Percentiles rank a stretch among this genome's conserved stretches.
These are phyloP conservation scores for Oligia strigilis DNA, from an alignment of 2,888 invertebrate species.

Conservation along the genomic window DNA sequence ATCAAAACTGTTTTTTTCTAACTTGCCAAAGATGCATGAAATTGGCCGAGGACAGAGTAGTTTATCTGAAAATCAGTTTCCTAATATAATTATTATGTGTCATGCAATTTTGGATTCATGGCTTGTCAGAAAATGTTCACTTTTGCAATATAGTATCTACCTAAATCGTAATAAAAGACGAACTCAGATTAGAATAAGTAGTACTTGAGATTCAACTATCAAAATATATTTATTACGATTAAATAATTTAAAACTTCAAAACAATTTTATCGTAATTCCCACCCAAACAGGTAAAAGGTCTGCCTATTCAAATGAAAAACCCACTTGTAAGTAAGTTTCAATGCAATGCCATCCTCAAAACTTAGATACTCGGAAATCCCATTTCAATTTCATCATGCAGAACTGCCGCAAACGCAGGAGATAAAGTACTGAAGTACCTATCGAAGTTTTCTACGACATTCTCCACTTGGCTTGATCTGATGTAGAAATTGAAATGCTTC, in stretches of 20 bases:
- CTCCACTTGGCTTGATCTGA: constrained; percentile 4
- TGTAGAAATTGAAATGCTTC: constrained; percentile 18
- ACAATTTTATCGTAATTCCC: background rate
- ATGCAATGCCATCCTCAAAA: constrained; percentile 32
- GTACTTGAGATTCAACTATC: background rate
- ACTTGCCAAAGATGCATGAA: background rate
- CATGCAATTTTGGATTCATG: background rate
- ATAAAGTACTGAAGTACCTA: constrained; percentile 31
- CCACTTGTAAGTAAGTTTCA: constrained; percentile 24
- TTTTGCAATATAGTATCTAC: background rate
- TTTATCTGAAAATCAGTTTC: constrained; percentile 7
- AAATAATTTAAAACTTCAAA: background rate
- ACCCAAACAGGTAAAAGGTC: constrained; percentile 4
- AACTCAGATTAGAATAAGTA: background rate
- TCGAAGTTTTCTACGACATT: constrained; percentile 40
- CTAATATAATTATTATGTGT: background rate
- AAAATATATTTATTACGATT: background rate
- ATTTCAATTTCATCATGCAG: constrained; percentile 54
- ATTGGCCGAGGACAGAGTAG: background rate
- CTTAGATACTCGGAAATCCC: constrained; percentile 44
- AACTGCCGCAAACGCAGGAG: constrained; percentile 16
- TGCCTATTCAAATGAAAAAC: constrained; percentile 42
- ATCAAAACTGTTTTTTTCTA: no score
- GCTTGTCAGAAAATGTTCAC: background rate
- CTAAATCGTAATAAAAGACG: background rate